Evolutionary conservation across 1,140 invertebrate species (phyloP).

Genomic region (Leguminivora glycinivorella): DNA sequence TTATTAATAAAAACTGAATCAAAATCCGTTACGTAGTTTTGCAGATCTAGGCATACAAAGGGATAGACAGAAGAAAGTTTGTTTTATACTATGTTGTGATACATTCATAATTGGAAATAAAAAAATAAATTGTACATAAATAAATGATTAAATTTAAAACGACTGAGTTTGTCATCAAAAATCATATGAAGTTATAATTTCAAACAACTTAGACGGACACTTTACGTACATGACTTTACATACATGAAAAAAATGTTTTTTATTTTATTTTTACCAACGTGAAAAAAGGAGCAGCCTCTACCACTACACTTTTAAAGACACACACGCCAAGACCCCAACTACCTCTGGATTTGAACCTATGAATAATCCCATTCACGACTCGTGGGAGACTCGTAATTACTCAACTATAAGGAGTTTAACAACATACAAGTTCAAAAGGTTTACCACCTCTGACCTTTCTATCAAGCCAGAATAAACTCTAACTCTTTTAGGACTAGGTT

Average conservation of each 20-base stretch:
- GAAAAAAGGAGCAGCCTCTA: background rate
- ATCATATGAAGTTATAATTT: too few relatives aligned
- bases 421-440: conserved; percentile 2
- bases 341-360: conserved; percentile 23
- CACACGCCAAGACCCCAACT: conserved; percentile 22
- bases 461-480: background rate
- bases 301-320: conserved; percentile 9
- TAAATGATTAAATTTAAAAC: too few relatives aligned
- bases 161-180: too few relatives aligned
- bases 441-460: background rate
- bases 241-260: background rate
- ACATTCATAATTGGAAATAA: too few relatives aligned
- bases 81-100: too few relatives aligned
- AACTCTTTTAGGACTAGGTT: background rate
- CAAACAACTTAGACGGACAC: too few relatives aligned
- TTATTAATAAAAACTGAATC: too few relatives aligned
- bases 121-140: too few relatives aligned
- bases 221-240: too few relatives aligned
- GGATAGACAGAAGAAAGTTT: too few relatives aligned
- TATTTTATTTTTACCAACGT: background rate
- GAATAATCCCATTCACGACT: conserved; percentile 27
- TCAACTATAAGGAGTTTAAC: conserved; percentile 12
- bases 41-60: too few relatives aligned
- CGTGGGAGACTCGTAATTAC: conserved; percentile 18
- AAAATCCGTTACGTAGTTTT: too few relatives aligned